Evolutionary conservation across 1,140 invertebrate species (phyloP).

Genomic region (Metopolophium dirhodum): DNA sequence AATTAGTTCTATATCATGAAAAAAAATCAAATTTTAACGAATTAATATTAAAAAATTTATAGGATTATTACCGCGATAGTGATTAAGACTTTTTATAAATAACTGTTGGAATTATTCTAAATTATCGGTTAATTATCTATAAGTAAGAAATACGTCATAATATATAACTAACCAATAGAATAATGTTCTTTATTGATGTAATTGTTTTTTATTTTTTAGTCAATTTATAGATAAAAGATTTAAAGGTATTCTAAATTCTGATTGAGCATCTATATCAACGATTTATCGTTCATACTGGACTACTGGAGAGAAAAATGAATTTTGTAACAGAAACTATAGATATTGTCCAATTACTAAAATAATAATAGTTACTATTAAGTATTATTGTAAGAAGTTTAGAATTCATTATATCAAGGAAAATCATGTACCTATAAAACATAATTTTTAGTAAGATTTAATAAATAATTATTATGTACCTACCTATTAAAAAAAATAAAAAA

Average conservation of each 20-base stretch:
- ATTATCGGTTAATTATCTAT: no score
- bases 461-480: no score
- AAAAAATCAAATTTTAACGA: no score
- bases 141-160: neutral
- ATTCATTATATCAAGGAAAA: neutral
- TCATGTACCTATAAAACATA: neutral
- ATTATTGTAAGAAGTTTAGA: neutral
- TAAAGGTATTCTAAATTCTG: neutral
- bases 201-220: neutral
- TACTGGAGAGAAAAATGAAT: neutral
- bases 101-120: no score
- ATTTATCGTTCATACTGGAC: neutral
- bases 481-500: no score
- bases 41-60: no score
- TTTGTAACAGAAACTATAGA: neutral
- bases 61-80: no score
- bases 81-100: no score
- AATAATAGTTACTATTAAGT: neutral
- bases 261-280: neutral
- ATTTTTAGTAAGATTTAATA: neutral
- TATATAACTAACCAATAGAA: neutral
- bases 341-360: neutral
- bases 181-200: neutral
- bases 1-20: neutral
- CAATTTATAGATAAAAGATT: neutral